Evolutionary conservation across 2,888 invertebrate species (phyloP).

Genomic region (Scaptomyza flava): DNA sequence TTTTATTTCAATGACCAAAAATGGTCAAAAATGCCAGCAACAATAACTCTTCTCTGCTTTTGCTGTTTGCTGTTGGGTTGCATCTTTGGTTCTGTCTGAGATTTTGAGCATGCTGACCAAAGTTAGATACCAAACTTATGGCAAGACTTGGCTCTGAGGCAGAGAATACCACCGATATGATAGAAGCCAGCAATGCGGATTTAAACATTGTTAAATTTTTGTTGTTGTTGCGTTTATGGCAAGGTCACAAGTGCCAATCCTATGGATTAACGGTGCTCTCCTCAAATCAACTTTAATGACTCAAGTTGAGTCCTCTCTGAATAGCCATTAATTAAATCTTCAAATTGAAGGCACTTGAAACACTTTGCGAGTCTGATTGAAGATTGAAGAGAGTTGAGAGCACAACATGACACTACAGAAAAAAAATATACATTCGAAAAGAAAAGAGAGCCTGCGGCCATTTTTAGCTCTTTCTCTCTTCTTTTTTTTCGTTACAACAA

Average conservation of each 20-base stretch:
- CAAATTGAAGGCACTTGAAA: conserved; percentile 35
- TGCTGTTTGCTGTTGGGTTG: conserved; percentile 15
- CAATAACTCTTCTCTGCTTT: conserved; percentile 47
- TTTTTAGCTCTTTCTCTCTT: conserved; percentile 16
- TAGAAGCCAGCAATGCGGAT: conserved; percentile 21
- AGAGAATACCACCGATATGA: conserved; percentile 1
- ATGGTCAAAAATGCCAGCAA: conserved; percentile 67
- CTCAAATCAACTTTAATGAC: conserved; percentile 15
- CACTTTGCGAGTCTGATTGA: conserved; percentile 18
- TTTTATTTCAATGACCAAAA: conserved; percentile 79
- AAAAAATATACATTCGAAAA: neutral
- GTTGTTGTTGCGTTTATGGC: conserved; percentile 29
- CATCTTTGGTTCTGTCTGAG: conserved; percentile 55
- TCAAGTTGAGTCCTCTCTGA: conserved; percentile 14
- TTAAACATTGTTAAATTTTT: conserved; percentile 12
- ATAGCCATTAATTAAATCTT: conserved; percentile 51
- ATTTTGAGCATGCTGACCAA: conserved; percentile 72
- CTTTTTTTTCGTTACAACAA: conserved; percentile 38
- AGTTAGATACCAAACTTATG: conserved; percentile 30
- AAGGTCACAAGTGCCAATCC: conserved; percentile 55
- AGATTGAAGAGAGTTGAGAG: neutral
- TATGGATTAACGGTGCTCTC: conserved; percentile 36
- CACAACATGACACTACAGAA: conserved; percentile 49
- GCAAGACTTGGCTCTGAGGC: conserved; percentile 5
- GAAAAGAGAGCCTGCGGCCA: conserved; percentile 34